A percentile compares a stretch with the other conserved stretches of the same genome.
phyloP scores from a whole-genome alignment of 2,888 invertebrate species.

The Aphodius granarius region DNA sequence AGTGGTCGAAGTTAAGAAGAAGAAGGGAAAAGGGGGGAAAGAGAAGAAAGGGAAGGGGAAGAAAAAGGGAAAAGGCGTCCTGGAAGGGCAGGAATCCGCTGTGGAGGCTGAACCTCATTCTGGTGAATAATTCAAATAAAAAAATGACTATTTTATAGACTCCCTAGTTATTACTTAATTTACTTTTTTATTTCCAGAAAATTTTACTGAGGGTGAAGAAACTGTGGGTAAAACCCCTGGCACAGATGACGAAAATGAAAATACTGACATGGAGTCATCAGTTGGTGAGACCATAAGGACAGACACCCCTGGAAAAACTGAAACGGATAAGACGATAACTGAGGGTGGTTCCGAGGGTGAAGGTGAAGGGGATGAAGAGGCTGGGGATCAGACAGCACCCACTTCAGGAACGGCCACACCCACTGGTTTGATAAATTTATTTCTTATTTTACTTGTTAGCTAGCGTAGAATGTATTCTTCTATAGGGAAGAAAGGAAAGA shows the following conservation, averaged over 20 bases:
- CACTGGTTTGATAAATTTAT: not conserved
- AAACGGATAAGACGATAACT: slow-evolving; percentile 5
- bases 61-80: slow-evolving; percentile 41
- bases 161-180: too few relatives aligned
- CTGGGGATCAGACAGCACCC: not conserved
- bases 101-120: slow-evolving; percentile 16
- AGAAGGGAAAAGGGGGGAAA: slow-evolving; percentile 29
- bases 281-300: not conserved
- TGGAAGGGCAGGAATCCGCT: slow-evolving; percentile 19
- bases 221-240: not conserved
- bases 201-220: slow-evolving; percentile 2
- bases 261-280: slow-evolving; percentile 17
- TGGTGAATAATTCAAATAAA: not conserved
- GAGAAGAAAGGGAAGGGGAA: slow-evolving; percentile 36
- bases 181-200: not conserved
- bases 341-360: slow-evolving; percentile 15
- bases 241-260: slow-evolving; percentile 11
- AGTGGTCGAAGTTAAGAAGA: slow-evolving; percentile 24
- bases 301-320: slow-evolving; percentile 7
- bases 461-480: not conserved
- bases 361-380: slow-evolving; percentile 24
- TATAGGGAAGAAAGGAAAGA: slow-evolving; percentile 18
- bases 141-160: not conserved
- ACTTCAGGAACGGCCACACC: not conserved
- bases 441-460: not conserved